These are phyloP conservation scores for Pionites leucogaster DNA, from an alignment of 2,113 vertebrate species.

Conservation along the genomic window DNA sequence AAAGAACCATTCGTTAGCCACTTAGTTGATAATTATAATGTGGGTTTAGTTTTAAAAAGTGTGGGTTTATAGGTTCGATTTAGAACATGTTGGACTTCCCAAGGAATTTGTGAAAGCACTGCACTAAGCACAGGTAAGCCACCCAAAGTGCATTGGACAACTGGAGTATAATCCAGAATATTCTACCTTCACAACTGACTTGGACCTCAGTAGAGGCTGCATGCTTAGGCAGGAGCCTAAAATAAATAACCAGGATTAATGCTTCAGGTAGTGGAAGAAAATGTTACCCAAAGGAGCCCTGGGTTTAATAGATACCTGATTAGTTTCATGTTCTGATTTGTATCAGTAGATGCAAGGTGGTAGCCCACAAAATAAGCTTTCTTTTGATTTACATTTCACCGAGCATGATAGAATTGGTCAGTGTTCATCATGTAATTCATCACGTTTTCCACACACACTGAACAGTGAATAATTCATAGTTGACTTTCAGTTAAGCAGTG, in stretches of 20 bases:
- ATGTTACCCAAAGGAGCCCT: not conserved
- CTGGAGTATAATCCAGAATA: not conserved
- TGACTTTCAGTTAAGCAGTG: not conserved
- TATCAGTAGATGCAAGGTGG: not conserved
- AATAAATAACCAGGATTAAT: not conserved
- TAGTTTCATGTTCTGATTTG: not conserved
- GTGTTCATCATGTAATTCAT: not conserved
- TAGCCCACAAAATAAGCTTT: not conserved
- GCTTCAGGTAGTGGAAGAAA: not conserved
- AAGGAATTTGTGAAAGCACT: not conserved
- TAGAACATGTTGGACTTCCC: not conserved
- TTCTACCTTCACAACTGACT: accelerated
- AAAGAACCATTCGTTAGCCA: not conserved
- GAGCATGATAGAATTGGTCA: not conserved
- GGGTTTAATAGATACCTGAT: not conserved
- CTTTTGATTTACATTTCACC: not conserved
- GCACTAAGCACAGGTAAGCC: not conserved
- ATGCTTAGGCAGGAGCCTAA: not conserved
- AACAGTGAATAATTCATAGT: not conserved
- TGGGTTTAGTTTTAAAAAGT: not conserved
- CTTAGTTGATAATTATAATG: not conserved
- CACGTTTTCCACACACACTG: not conserved
- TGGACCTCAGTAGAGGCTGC: not conserved
- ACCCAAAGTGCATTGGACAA: not conserved
- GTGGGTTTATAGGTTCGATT: not conserved